Percentiles rank a stretch among this genome's conserved stretches.
Conservation (phyloP, 2,888 invertebrate species). For the Loripinus fragilis region DNA sequence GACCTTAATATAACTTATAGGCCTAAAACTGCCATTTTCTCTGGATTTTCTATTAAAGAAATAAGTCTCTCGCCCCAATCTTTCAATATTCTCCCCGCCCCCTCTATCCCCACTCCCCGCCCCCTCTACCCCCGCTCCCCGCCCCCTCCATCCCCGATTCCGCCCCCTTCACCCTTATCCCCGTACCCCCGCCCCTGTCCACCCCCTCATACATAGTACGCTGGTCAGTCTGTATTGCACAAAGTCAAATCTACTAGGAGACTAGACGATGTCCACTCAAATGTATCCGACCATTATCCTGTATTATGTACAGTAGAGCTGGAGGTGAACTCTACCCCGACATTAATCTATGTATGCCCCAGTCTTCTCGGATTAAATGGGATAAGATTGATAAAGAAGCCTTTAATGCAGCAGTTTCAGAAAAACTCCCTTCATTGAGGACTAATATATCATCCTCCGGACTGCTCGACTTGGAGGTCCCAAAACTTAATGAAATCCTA, state of each 20-base stretch:
- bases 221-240: no score
- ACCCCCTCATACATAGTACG: no score
- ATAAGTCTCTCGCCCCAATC: no score
- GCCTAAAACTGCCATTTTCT: no score
- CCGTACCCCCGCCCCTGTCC: no score
- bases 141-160: no score
- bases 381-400: neutral
- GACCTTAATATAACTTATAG: no score
- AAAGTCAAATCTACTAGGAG: neutral
- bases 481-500: neutral
- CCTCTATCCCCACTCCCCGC: no score
- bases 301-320: neutral
- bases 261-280: conserved; percentile 11
- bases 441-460: neutral
- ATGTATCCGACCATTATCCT: conserved; percentile 7
- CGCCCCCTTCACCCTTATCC: no score
- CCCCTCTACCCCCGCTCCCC: no score
- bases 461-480: neutral
- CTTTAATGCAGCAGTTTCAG: neutral
- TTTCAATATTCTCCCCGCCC: no score
- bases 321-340: neutral
- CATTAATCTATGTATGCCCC: neutral
- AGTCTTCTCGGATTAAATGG: conserved; percentile 10
- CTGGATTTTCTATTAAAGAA: no score
- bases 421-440: neutral